These are phyloP conservation scores for Geodia barretti DNA, from an alignment of 37 sponge, comb jelly and placozoan genomes.

Conservation along the genomic window DNA sequence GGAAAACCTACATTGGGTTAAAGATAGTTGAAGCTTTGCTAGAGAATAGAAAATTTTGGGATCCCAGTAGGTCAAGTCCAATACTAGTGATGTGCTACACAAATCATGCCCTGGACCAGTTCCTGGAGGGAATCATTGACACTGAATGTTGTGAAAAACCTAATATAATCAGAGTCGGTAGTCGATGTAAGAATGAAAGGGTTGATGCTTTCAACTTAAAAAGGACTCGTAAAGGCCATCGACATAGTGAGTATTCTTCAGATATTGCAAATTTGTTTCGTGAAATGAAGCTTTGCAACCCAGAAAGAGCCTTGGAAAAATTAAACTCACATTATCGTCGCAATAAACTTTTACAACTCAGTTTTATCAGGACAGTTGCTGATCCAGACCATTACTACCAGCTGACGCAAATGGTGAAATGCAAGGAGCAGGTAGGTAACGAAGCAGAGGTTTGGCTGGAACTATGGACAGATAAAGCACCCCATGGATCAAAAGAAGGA, in stretches of 20 bases:
- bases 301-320: background rate
- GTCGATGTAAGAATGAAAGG: background rate
- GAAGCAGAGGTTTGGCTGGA: slow-evolving; percentile 65
- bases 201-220: slow-evolving; percentile 29
- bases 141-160: slow-evolving; percentile 22
- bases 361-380: background rate
- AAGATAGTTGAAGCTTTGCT: slow-evolving; percentile 53
- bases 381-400: slow-evolving; percentile 6
- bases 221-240: background rate
- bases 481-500: too few species aligned
- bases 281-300: background rate
- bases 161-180: slow-evolving; percentile 85
- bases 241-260: background rate
- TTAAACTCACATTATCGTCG: background rate
- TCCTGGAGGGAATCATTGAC: slow-evolving; percentile 72
- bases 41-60: slow-evolving; percentile 27
- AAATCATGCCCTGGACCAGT: slow-evolving; percentile 98
- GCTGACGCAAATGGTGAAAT: background rate
- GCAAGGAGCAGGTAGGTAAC: slow-evolving; percentile 14
- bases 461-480: slow-evolving; percentile 37
- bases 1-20: slow-evolving; percentile 76
- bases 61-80: slow-evolving; percentile 42
- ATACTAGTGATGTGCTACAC: slow-evolving; percentile 92
- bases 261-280: background rate
- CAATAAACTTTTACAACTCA: background rate